Conservation (phyloP, 2,797 vertebrate species). For the Onychomys arenicola region DNA sequence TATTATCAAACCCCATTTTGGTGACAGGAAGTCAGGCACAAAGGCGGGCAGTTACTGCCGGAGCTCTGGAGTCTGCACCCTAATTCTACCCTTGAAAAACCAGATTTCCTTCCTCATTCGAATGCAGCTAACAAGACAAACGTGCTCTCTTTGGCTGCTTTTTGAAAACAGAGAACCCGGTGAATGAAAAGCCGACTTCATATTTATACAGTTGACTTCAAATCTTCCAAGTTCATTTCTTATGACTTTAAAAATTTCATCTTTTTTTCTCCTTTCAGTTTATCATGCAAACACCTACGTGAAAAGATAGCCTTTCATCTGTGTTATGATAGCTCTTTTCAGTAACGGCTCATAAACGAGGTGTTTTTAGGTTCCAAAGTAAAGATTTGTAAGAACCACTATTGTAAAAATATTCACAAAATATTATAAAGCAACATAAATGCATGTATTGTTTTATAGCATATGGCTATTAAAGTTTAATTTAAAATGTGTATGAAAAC, state of each 20-base stretch:
- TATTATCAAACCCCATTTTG: constrained; percentile 77
- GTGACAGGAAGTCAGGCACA: constrained; percentile 75
- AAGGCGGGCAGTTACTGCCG: constrained; percentile 68
- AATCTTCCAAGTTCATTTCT: constrained; percentile 82
- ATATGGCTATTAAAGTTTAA: constrained; percentile 83
- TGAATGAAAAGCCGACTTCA: constrained; percentile 85
- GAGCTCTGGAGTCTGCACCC: constrained; percentile 59
- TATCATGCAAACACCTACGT: constrained; percentile 49
- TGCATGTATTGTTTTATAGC: constrained; percentile 81
- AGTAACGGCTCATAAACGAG: constrained; percentile 81
- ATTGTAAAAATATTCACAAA: constrained; percentile 79
- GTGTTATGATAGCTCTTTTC: constrained; percentile 79
- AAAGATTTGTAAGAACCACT: constrained; percentile 80
- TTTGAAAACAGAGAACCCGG: constrained; percentile 85
- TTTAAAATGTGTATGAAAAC: constrained; percentile 81
- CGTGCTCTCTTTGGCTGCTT: constrained; percentile 84
- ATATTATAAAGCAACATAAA: constrained; percentile 80
- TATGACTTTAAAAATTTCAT: constrained; percentile 59
- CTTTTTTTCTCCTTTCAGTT: background rate
- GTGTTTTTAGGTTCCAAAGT: constrained; percentile 83
- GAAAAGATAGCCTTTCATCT: constrained; percentile 77
- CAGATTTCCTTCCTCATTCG: constrained; percentile 75
- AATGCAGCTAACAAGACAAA: constrained; percentile 85
- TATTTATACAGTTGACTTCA: constrained; percentile 85
- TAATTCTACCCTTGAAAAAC: constrained; percentile 73